phyloP scores from a whole-genome alignment of 2,888 invertebrate genomes.

The Watsonalla binaria region DNA sequence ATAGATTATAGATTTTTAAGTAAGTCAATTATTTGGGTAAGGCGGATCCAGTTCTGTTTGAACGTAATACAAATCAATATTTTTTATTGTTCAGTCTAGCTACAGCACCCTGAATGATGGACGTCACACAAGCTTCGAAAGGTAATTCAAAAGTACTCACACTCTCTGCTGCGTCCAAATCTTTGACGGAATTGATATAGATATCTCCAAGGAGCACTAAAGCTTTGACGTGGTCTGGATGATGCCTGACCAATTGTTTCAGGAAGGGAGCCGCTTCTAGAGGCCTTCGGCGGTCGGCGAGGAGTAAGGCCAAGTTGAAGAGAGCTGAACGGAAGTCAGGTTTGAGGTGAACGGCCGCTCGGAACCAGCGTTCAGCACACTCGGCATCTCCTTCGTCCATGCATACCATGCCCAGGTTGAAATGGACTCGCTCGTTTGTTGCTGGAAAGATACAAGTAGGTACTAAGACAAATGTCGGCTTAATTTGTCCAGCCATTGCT shows the following conservation, averaged over 20 bases:
- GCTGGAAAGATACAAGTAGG: constrained; percentile 48
- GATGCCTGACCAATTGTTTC: constrained; percentile 92
- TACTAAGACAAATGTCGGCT: too few relatives aligned
- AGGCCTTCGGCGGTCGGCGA: constrained; percentile 93
- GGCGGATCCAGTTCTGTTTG: too few relatives aligned
- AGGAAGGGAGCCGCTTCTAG: constrained; percentile 95
- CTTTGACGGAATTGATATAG: constrained; percentile 96
- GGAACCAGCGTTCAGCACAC: constrained; percentile 94
- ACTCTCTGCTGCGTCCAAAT: constrained; percentile 95
- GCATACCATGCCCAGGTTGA: constrained; percentile 97
- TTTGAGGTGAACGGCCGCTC: constrained; percentile 91
- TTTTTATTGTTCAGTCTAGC: too few relatives aligned
- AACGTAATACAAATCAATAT: too few relatives aligned
- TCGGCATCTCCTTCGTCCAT: constrained; percentile 96
- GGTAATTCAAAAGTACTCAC: constrained; percentile 73
- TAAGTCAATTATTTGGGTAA: too few relatives aligned
- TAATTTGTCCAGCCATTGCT: too few relatives aligned
- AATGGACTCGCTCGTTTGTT: constrained; percentile 94
- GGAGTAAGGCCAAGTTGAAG: constrained; percentile 93
- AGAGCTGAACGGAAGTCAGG: constrained; percentile 95
- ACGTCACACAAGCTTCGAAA: background rate
- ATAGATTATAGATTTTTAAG: too few relatives aligned
- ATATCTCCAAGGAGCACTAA: constrained; percentile 96
- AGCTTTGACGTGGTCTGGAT: constrained; percentile 96
- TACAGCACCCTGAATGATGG: too few relatives aligned